Conservation (phyloP, 1,140 invertebrate genomes). For the Condylostylus longicornis region DNA sequence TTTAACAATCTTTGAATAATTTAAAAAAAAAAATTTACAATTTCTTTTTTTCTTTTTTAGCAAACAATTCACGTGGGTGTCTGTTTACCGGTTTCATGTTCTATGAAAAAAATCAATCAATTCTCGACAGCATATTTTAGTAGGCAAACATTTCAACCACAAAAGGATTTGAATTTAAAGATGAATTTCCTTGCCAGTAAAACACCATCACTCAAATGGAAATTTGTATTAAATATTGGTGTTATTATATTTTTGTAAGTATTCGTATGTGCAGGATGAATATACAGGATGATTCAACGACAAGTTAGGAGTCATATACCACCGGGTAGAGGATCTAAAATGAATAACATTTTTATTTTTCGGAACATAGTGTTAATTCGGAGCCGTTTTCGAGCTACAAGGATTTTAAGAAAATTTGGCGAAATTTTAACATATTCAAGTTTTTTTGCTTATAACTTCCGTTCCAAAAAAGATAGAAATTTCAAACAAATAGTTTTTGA, state of each 20-base stretch:
- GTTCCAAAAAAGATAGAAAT: no score
- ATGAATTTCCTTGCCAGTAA: conserved; percentile 10
- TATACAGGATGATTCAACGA: no score
- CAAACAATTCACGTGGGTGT: conserved; percentile 9
- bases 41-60: conserved; percentile 7
- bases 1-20: background rate
- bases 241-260: conserved; percentile 12
- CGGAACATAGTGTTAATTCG: no score
- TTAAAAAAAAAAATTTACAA: background rate
- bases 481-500: no score
- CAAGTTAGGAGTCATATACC: no score
- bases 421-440: no score
- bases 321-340: no score
- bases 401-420: no score
- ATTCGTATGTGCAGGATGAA: background rate
- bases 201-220: conserved; percentile 16
- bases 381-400: no score
- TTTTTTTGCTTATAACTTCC: no score
- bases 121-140: conserved; percentile 12
- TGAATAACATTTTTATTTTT: no score
- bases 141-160: conserved; percentile 13
- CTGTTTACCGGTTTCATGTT: conserved; percentile 6
- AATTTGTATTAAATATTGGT: conserved; percentile 10
- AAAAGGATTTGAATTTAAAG: conserved; percentile 20
- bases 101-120: background rate